These are phyloP conservation scores for Synergus itoensis DNA, from an alignment of 2,888 invertebrate genomes.

Conservation along the genomic window DNA sequence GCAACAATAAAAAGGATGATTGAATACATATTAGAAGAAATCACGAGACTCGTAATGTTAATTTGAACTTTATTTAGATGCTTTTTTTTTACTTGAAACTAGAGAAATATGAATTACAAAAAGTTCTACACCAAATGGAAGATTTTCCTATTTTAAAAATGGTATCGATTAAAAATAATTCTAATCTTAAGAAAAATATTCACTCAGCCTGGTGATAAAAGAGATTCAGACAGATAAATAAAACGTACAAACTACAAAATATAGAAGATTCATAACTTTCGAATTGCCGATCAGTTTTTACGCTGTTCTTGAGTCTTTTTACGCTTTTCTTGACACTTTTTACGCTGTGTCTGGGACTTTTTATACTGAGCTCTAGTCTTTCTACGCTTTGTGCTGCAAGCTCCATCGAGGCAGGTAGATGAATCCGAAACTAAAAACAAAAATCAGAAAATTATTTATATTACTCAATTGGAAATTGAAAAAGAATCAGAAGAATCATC, in stretches of 20 bases:
- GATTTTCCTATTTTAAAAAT: neutral
- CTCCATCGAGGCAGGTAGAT: neutral
- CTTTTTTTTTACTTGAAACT: neutral
- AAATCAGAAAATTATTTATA: neutral
- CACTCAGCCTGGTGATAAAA: neutral
- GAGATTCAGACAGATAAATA: neutral
- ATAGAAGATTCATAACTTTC: neutral
- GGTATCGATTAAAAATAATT: neutral
- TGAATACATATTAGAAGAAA: neutral
- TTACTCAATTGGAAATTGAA: neutral
- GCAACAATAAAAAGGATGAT: neutral
- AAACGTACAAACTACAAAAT: neutral
- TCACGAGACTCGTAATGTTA: neutral
- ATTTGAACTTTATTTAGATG: neutral
- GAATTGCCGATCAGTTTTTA: neutral
- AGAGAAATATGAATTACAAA: neutral
- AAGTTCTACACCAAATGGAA: too few species aligned
- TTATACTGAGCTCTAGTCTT: too few species aligned
- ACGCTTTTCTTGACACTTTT: neutral
- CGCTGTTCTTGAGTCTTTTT: neutral
- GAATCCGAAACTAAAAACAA: neutral
- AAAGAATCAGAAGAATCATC: too few species aligned
- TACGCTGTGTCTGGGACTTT: too few species aligned
- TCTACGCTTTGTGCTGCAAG: neutral
- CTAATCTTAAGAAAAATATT: neutral